Conservation (phyloP, 2,888 invertebrate species). For the Tetragonula carbonaria region DNA sequence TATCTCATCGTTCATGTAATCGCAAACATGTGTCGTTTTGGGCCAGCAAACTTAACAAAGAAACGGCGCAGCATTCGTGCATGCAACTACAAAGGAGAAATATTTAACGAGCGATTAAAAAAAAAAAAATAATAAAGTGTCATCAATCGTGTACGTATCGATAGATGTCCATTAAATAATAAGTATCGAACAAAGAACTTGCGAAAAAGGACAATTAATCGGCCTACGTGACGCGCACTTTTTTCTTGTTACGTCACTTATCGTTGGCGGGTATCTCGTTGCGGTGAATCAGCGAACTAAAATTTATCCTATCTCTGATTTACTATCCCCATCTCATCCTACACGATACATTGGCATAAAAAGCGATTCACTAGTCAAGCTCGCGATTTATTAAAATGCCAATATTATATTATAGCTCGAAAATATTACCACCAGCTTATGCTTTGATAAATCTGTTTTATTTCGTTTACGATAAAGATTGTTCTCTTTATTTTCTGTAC, state of each 20-base stretch:
- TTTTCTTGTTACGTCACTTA: conserved; percentile 40
- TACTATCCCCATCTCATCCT: conserved; percentile 4
- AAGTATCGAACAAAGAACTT: neutral
- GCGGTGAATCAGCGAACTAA: conserved; percentile 44
- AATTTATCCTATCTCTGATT: conserved; percentile 23
- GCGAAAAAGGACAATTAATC: neutral
- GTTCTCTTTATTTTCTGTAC: neutral
- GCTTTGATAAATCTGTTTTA: neutral
- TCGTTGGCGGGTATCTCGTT: conserved; percentile 29
- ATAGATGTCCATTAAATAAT: neutral
- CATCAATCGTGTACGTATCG: neutral
- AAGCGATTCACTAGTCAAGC: conserved; percentile 29
- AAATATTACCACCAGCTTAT: neutral
- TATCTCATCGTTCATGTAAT: conserved; percentile 72
- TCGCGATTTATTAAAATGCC: conserved; percentile 32
- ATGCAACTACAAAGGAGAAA: neutral
- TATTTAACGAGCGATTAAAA: neutral
- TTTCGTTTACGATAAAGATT: neutral
- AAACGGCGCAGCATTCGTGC: neutral
- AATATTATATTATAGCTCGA: neutral
- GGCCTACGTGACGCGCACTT: conserved; percentile 6
- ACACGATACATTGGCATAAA: conserved; percentile 18
- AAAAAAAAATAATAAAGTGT: neutral
- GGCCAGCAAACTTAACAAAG: neutral
- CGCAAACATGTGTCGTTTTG: conserved; percentile 1